Evolutionary conservation across 2,113 vertebrate genomes (phyloP).

Genomic region (Climacteris rufus): DNA sequence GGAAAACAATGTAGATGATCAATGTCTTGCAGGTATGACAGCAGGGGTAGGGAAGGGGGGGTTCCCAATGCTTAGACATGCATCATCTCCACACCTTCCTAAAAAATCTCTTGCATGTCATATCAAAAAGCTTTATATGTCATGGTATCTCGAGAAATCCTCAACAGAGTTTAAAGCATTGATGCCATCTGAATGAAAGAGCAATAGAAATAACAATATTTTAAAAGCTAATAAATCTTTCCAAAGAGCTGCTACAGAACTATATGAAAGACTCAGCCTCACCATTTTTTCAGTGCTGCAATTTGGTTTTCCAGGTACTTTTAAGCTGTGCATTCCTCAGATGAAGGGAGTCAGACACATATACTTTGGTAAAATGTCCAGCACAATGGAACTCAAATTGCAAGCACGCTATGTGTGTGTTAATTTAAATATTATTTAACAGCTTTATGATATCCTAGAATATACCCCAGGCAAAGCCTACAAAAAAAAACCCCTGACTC

Average conservation of each 20-base stretch:
- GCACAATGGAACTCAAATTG: not conserved
- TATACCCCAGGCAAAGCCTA: not conserved
- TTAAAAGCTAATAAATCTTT: not conserved
- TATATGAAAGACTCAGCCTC: not conserved
- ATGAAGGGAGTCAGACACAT: not conserved
- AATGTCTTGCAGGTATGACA: not conserved
- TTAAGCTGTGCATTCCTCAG: not conserved
- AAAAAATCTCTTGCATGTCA: not conserved
- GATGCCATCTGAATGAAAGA: not conserved
- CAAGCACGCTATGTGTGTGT: not conserved
- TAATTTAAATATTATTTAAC: not conserved
- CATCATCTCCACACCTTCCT: not conserved
- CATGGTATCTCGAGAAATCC: not conserved
- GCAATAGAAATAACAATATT: not conserved
- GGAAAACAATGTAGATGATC: not conserved
- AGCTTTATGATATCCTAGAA: not conserved
- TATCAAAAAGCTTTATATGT: not conserved
- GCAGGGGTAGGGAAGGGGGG: not conserved
- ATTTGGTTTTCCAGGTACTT: not conserved
- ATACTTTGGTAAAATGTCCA: not conserved
- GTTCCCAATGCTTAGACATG: not conserved
- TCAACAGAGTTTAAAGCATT: not conserved
- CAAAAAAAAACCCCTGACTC: not conserved
- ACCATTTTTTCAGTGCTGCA: not conserved
- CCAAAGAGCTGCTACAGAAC: not conserved